Conservation (phyloP, 1,140 invertebrate genomes). For the Caerostris extrusa region DNA sequence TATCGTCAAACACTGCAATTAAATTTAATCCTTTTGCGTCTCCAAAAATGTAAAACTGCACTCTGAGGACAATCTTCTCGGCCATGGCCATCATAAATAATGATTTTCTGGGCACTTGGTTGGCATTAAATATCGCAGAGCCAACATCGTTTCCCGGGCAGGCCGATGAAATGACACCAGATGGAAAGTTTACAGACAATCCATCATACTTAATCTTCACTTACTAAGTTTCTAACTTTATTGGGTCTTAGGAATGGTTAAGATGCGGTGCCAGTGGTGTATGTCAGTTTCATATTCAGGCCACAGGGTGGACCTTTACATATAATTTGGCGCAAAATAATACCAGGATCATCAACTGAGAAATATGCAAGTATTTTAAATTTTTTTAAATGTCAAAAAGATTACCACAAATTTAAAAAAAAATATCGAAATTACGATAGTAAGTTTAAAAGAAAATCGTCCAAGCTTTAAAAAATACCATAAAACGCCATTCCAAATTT, state of each 20-base stretch:
- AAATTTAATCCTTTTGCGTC: background rate
- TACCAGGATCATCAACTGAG: too few relatives aligned
- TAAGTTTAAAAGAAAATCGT: too few relatives aligned
- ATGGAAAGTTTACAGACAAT: slow-evolving; percentile 20
- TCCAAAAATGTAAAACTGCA: background rate
- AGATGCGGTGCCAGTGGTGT: background rate
- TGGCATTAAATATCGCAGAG: background rate
- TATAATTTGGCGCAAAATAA: too few relatives aligned
- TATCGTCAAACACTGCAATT: background rate
- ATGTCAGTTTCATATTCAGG: background rate
- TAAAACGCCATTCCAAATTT: too few relatives aligned
- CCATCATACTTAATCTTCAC: slow-evolving; percentile 6
- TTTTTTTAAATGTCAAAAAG: too few relatives aligned
- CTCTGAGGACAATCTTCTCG: background rate
- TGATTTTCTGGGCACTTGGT: background rate
- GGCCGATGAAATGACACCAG: slow-evolving; percentile 2
- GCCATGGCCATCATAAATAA: background rate
- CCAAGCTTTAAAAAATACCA: too few relatives aligned
- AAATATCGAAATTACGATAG: too few relatives aligned
- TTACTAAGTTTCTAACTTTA: slow-evolving; percentile 8
- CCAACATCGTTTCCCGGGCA: background rate
- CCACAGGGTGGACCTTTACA: too few relatives aligned
- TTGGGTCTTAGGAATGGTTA: background rate
- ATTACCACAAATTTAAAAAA: too few relatives aligned
- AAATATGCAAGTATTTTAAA: too few relatives aligned